phyloP scores from a whole-genome alignment of 2,888 invertebrate genomes.

The Luffia ferchaultella region DNA sequence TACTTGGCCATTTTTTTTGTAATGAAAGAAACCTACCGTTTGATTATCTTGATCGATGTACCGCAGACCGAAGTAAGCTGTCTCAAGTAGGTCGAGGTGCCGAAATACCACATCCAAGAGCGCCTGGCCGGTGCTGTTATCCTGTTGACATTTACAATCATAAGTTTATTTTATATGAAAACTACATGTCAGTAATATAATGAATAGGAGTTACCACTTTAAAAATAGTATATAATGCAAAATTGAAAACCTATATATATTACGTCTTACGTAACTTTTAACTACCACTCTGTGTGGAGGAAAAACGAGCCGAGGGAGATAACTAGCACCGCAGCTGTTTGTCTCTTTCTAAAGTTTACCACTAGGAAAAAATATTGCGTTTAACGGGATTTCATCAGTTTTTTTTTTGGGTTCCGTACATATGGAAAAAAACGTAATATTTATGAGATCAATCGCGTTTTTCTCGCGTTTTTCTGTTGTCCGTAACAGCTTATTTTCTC shows the following conservation, averaged over 20 bases:
- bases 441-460: no score
- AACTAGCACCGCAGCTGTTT: no score
- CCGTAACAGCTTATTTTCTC: no score
- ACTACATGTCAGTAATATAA: background rate
- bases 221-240: background rate
- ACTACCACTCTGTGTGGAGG: background rate
- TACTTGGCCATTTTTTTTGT: background rate
- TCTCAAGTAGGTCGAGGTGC: slow-evolving; percentile 93
- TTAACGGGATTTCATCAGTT: no score
- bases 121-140: slow-evolving; percentile 88
- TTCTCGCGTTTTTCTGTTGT: no score
- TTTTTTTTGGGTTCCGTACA: no score
- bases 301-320: no score
- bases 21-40: slow-evolving; percentile 73
- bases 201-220: background rate
- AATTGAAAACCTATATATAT: background rate
- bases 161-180: background rate
- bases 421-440: no score
- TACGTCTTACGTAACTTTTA: background rate
- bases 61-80: slow-evolving; percentile 94
- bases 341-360: no score
- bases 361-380: no score
- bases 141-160: slow-evolving; percentile 65
- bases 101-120: slow-evolving; percentile 91
- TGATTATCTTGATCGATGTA: slow-evolving; percentile 93